Evolutionary conservation across 2,888 invertebrate genomes (phyloP).

Genomic region (Drosophila crucigera): DNA sequence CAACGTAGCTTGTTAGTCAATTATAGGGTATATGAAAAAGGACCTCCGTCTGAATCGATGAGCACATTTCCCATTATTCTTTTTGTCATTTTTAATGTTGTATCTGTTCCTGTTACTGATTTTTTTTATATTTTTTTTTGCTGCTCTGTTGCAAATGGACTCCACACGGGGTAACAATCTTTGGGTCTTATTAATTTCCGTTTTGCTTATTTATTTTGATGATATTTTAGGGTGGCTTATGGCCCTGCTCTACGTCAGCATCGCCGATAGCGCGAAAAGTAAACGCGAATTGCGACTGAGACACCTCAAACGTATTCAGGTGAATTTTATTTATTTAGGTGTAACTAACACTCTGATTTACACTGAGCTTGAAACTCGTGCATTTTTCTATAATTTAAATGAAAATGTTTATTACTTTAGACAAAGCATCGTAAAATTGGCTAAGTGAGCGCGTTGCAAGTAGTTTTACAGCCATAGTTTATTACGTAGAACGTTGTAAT

Average conservation of each 20-base stretch:
- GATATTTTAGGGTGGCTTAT: slow-evolving; percentile 20
- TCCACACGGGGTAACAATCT: slow-evolving; percentile 14
- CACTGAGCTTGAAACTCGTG: background rate
- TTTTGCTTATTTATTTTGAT: slow-evolving; percentile 66
- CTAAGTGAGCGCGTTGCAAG: no score
- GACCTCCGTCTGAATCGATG: background rate
- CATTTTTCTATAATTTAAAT: background rate
- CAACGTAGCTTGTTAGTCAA: background rate
- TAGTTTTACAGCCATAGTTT: background rate
- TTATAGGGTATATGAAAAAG: background rate
- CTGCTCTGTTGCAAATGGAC: slow-evolving; percentile 15
- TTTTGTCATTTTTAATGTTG: slow-evolving; percentile 1
- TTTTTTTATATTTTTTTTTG: background rate
- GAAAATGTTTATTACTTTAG: background rate
- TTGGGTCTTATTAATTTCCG: slow-evolving; percentile 63
- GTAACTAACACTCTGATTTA: background rate
- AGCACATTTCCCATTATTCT: slow-evolving; percentile 7
- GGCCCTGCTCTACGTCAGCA: background rate
- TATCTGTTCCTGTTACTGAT: background rate
- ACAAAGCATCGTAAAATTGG: background rate
- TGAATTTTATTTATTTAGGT: slow-evolving; percentile 5
- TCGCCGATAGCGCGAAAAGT: background rate
- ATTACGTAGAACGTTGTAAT: background rate
- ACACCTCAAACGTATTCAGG: slow-evolving; percentile 1
- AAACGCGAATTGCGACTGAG: background rate